A percentile compares a stretch with the other conserved stretches of the same genome.
Conservation (phyloP, 2,113 vertebrate species). For the Eubucco bourcierii region DNA sequence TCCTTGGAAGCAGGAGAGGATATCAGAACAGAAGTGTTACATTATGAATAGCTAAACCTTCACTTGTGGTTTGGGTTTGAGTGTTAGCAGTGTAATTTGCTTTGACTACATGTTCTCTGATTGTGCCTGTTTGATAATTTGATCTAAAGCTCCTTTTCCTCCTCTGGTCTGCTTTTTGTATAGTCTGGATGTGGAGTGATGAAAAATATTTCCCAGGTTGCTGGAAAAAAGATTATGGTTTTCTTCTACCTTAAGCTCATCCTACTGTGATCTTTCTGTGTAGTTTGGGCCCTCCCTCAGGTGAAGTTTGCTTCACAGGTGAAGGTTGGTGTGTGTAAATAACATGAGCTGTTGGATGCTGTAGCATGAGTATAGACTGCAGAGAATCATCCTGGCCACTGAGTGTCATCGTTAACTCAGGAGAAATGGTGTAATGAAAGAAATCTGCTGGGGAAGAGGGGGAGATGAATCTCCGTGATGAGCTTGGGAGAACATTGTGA, state of each 20-base stretch:
- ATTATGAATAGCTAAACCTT: not conserved
- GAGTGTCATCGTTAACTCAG: constrained; percentile 68
- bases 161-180: not conserved
- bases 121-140: not conserved
- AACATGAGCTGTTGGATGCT: not conserved
- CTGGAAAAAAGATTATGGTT: not conserved
- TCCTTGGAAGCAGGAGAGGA: not conserved
- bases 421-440: constrained; percentile 20
- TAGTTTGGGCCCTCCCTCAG: not conserved
- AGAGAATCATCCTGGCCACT: constrained; percentile 65
- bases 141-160: not conserved
- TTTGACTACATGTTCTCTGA: not conserved
- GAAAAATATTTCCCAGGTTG: constrained; percentile 38
- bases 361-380: not conserved
- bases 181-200: not conserved
- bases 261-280: not conserved
- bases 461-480: not conserved
- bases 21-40: not conserved
- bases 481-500: not conserved
- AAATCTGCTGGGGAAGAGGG: not conserved
- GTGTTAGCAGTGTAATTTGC: not conserved
- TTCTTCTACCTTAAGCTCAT: not conserved
- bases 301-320: not conserved
- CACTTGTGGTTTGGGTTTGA: not conserved
- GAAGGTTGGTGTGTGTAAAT: not conserved